Evolutionary conservation across 2,888 invertebrate species (phyloP).

Genomic region (Junonia oenone): DNA sequence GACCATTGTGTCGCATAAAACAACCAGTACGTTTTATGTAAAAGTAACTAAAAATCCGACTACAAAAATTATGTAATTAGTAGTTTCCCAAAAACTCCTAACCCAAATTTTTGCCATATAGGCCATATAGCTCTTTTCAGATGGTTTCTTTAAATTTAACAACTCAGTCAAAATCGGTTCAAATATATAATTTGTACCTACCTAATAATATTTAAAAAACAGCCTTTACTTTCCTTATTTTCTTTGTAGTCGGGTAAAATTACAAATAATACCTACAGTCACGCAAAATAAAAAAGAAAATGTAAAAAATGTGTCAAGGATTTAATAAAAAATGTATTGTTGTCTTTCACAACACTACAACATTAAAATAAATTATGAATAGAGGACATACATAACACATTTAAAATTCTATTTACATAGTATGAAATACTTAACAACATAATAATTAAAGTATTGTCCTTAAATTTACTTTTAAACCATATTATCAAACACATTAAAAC

Average conservation of each 20-base stretch:
- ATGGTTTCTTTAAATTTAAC: neutral
- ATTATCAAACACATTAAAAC: neutral
- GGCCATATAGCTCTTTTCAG: neutral
- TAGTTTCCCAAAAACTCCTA: neutral
- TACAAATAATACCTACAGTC: conserved; percentile 4
- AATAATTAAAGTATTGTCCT: neutral
- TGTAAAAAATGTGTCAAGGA: conserved; percentile 1
- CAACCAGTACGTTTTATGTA: conserved; percentile 16
- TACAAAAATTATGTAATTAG: neutral
- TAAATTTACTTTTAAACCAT: neutral
- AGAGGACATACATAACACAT: neutral
- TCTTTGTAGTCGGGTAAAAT: conserved; percentile 1
- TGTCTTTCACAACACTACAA: neutral
- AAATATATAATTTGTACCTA: neutral
- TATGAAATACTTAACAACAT: conserved; percentile 1
- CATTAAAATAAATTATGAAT: neutral
- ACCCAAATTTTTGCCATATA: too few relatives aligned
- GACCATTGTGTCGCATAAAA: conserved; percentile 1
- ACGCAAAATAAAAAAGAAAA: conserved; percentile 1
- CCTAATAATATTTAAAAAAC: neutral
- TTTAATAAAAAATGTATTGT: conserved; percentile 2
- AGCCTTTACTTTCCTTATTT: neutral
- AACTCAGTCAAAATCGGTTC: neutral
- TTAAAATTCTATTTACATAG: conserved; percentile 15
- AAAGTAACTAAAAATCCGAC: conserved; percentile 10